Evolutionary conservation across 2,797 vertebrate genomes (phyloP).

Genomic region (Coranthus polyacanthus): DNA sequence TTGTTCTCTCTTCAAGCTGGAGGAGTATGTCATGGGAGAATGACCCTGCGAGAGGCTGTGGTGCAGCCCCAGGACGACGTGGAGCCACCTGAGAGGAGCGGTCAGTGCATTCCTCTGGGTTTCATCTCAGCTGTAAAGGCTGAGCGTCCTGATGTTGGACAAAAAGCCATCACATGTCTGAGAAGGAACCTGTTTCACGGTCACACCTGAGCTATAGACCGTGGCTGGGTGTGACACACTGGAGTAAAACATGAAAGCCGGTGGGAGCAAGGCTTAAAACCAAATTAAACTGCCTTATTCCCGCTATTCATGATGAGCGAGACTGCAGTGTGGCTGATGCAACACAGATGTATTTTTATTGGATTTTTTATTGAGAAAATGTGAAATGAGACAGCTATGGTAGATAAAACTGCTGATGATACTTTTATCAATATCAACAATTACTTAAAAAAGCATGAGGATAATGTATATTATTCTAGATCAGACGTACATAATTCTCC

Average conservation of each 20-base stretch:
- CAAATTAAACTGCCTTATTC: neutral
- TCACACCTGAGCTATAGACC: slow-evolving; percentile 29
- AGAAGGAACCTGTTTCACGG: slow-evolving; percentile 21
- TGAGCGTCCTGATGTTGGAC: slow-evolving; percentile 5
- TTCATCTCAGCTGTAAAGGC: slow-evolving; percentile 28
- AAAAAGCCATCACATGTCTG: slow-evolving; percentile 15
- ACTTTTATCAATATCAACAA: no score
- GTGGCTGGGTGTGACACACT: slow-evolving; percentile 10
- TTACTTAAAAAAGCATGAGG: no score
- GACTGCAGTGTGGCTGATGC: no score
- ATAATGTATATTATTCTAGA: no score
- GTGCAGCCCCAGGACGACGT: slow-evolving; percentile 60
- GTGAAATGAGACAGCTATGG: neutral
- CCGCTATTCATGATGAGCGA: neutral
- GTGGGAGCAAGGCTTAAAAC: neutral
- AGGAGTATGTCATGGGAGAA: slow-evolving; percentile 76
- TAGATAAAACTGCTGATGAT: no score
- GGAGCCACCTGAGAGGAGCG: slow-evolving; percentile 69
- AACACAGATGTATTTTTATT: neutral
- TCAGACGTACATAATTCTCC: no score
- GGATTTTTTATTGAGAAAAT: neutral
- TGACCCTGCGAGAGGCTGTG: slow-evolving; percentile 55
- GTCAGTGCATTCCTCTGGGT: slow-evolving; percentile 62
- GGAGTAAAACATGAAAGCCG: neutral
- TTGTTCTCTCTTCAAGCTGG: slow-evolving; percentile 54